Evolutionary conservation across 2,797 vertebrate genomes (phyloP), one percentile per base, ranked within the genome.

Genomic region (Platalea minor): DNA sequence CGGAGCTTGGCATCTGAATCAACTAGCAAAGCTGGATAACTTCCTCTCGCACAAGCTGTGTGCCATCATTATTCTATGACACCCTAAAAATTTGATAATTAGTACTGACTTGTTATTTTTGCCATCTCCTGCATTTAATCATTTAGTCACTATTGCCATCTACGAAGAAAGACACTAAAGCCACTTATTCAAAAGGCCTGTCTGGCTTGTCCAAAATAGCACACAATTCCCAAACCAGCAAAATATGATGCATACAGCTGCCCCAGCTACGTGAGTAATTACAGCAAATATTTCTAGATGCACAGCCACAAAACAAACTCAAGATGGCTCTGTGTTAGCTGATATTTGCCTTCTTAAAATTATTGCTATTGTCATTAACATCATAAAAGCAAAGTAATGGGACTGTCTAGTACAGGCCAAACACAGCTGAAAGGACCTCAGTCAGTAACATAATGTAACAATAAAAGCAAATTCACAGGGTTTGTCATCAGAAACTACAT

Each of bases 1-100:
- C 93, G 51, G 92, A 72, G 26, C 51, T 69, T 88, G 72, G 92
- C 78, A 80, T 76, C 81, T 60, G 57, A 88, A 85, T 50, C 3
- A 7, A 68, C 72, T 53, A 61, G 53, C 28, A 92, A 80, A 95
- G 78, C 85, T 29, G 35, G 54, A 59, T 78, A 51, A 88, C 89
- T 94, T 94, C 78, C 72, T 93, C 73, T 91, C 85, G 82, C 37
- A 91, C 75, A 96, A 95, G 41, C 64, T 77, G 29, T 85, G 57
- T 91, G 61, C 65, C 35, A 57, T 91, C 75, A 65, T 91, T 91
- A 94, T 91, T 88, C 72, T 84, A 37, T 57, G 72, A 81, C 56
- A 88, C 37, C 26, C 65, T 80, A 75, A 93, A 88, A 88, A 83
- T 59, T 43, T 78, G 48, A 29, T 93, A 85, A 95, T 95, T 89